Percentiles rank a stretch among this genome's conserved stretches.
Evolutionary conservation across 2,113 vertebrate species (phyloP).

Genomic region (Phyllopteryx taeniolatus): DNA sequence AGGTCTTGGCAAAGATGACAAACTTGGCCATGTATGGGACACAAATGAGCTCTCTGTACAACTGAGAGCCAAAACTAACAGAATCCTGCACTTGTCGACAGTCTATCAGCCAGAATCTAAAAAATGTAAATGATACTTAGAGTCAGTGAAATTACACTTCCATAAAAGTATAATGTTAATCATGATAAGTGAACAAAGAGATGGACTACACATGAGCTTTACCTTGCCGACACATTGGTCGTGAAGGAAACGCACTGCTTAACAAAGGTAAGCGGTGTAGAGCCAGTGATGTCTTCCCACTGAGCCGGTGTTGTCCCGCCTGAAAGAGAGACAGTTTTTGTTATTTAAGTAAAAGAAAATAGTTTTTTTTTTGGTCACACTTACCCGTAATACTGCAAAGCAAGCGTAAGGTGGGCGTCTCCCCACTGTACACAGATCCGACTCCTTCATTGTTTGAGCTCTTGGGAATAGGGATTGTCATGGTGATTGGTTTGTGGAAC

Average conservation of each 20-base stretch:
- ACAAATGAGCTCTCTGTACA: slow-evolving; percentile 97
- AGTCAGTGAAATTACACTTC: background rate
- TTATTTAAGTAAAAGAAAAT: background rate
- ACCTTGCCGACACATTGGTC: slow-evolving; percentile 98
- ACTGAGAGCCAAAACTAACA: slow-evolving; percentile 89
- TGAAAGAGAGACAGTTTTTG: slow-evolving; percentile 56
- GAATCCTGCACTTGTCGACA: slow-evolving; percentile 95
- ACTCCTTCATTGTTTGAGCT: slow-evolving; percentile 79
- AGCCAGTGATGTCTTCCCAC: slow-evolving; percentile 98
- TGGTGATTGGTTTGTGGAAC: slow-evolving; percentile 97
- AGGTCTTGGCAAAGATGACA: slow-evolving; percentile 96
- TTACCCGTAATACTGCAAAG: slow-evolving; percentile 97
- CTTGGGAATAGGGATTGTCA: slow-evolving; percentile 95
- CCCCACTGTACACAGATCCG: slow-evolving; percentile 81
- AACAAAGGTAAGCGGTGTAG: slow-evolving; percentile 92
- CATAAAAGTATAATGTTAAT: background rate
- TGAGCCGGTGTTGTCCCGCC: slow-evolving; percentile 97
- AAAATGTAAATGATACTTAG: slow-evolving; percentile 2
- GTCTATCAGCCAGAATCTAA: slow-evolving; percentile 97
- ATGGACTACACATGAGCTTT: slow-evolving; percentile 16
- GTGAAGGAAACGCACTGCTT: slow-evolving; percentile 99
- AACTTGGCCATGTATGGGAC: slow-evolving; percentile 99
- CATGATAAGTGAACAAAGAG: background rate
- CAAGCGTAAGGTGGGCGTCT: slow-evolving; percentile 87
- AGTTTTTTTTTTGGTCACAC: background rate